Evolutionary conservation across 2,888 invertebrate genomes (phyloP), one percentile per base, ranked within the genome.

Genomic region (Sinopyrophorus schimmeli): DNA sequence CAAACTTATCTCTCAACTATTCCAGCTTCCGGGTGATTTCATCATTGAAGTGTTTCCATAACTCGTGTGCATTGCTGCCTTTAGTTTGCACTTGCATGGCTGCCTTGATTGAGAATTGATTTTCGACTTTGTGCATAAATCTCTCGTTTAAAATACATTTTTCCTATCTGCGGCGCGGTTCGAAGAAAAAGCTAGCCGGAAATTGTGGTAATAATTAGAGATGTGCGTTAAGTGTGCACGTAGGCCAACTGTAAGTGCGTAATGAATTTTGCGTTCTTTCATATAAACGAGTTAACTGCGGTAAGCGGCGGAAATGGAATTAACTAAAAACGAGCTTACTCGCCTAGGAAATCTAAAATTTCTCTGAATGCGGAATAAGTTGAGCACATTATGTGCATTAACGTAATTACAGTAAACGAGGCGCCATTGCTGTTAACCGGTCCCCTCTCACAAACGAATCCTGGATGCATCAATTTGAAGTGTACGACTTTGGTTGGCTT

Each of bases 31-130:
- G 58, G 65, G 64, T 67, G 67, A 68, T 69, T 69, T 67, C 65
- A 66, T 69, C 66, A 67, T 67, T 65, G 67, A 67, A 67, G 67
- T 62, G 64, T 61, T 60, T 10, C 66, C 66, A 63, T 66, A 68
- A 68, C 61, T 64, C 60, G 64, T 57, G 58, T 66, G 65, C 64
- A 65, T 58, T 62, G 55, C 59, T 60, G 54, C 63, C 63, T 64
- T 66, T 66, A 64, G 58, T 54, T 58, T 55, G 46, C 42, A 46
- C 54, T 49, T 48, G 43, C 48, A 44, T 48, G 18, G n/a, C n/a
- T n/a, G 47, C 55, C 50, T 55, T 55, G 58, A 61, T 64, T 61
- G 61, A 59, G 50, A 63, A 68, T 67, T 66, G 68, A 68, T 68
- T 68, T 68, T 67, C 67, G 63, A 68, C 68, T 68, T n/a, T n/a